A percentile compares a stretch with the other conserved stretches of the same genome.
phyloP scores from a whole-genome alignment of 2,113 vertebrate species.

The Romanogobio albipinnatus region DNA sequence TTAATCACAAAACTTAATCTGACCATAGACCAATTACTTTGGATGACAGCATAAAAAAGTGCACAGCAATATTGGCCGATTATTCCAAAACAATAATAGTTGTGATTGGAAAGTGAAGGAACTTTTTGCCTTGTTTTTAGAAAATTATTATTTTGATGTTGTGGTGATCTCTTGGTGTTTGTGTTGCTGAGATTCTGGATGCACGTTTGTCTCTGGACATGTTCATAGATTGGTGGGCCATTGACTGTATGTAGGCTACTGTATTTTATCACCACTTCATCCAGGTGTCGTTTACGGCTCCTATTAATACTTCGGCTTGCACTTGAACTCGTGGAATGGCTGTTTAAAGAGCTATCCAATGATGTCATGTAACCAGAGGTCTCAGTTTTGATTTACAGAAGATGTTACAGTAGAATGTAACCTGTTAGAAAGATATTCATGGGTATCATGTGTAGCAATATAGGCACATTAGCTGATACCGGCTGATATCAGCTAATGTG shows the following conservation, averaged over 20 bases:
- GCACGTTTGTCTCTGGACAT: conserved; percentile 2
- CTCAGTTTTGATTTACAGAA: conserved; percentile 54
- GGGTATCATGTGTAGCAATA: neutral
- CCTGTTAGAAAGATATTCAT: conserved; percentile 5
- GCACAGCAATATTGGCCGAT: neutral
- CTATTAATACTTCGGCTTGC: conserved; percentile 70
- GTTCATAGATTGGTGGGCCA: conserved; percentile 51
- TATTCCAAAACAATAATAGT: neutral
- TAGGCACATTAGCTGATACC: no score
- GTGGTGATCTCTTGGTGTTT: neutral
- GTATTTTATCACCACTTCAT: conserved; percentile 53
- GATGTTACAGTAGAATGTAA: conserved; percentile 44
- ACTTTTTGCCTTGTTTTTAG: neutral
- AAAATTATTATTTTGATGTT: neutral
- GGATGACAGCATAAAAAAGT: no score
- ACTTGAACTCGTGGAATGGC: conserved; percentile 58
- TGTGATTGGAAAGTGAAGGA: neutral
- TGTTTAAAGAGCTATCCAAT: conserved; percentile 62
- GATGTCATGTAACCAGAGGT: conserved; percentile 58
- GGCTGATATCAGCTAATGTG: no score
- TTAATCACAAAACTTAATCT: no score
- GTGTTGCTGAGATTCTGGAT: neutral
- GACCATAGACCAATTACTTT: no score
- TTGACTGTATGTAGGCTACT: conserved; percentile 27
- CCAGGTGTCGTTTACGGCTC: conserved; percentile 62